Evolutionary conservation across 2,888 invertebrate genomes (phyloP).

Genomic region (Stratiomys singularior): DNA sequence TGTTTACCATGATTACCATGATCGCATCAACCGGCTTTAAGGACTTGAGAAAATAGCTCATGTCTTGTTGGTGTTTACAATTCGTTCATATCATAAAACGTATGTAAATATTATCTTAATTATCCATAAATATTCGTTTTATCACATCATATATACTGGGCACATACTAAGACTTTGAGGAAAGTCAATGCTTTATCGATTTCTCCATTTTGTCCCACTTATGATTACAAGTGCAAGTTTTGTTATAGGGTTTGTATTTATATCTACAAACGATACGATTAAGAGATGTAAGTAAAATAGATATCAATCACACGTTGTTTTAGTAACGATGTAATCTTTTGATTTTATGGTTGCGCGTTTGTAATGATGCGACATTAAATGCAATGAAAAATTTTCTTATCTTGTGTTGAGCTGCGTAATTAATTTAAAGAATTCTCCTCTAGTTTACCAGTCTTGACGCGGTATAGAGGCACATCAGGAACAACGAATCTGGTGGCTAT

Average conservation of each 20-base stretch:
- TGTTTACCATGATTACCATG: slow-evolving; percentile 12
- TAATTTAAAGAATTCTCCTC: no score
- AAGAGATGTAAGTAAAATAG: not conserved
- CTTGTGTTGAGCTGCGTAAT: no score
- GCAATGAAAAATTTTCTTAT: no score
- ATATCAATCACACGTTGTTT: no score
- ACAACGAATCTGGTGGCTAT: no score
- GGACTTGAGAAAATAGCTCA: slow-evolving; percentile 61
- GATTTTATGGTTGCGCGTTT: no score
- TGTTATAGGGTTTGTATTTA: not conserved
- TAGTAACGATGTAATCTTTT: no score
- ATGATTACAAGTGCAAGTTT: not conserved
- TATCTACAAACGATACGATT: slow-evolving; percentile 1
- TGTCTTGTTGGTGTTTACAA: slow-evolving; percentile 42
- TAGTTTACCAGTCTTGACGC: no score
- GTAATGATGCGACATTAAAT: no score
- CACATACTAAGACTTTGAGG: not conserved
- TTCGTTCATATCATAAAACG: not conserved
- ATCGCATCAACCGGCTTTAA: slow-evolving; percentile 62
- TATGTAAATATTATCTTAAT: not conserved
- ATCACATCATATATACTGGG: not conserved
- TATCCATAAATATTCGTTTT: not conserved
- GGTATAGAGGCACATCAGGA: no score
- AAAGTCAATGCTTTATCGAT: not conserved
- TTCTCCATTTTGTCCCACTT: not conserved